These are phyloP conservation scores for Flabesymbios commensalis DNA, from an alignment of 2,888 invertebrate genomes.

Conservation along the genomic window DNA sequence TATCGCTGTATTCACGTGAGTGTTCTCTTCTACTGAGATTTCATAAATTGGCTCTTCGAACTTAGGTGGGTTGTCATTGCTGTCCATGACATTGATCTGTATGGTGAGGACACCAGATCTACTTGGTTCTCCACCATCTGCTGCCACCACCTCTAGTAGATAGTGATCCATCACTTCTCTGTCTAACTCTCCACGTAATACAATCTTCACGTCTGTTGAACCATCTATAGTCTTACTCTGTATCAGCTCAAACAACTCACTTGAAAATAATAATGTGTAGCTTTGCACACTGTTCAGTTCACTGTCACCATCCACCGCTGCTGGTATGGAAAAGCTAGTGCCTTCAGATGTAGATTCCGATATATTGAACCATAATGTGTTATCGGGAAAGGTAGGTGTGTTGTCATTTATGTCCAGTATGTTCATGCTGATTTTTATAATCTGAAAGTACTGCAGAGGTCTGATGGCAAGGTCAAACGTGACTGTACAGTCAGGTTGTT, in stretches of 20 bases:
- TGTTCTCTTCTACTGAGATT: slow-evolving; percentile 26
- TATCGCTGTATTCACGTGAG: slow-evolving; percentile 14
- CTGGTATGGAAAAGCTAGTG: slow-evolving; percentile 22
- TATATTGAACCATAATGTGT: slow-evolving; percentile 18
- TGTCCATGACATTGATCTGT: slow-evolving; percentile 27
- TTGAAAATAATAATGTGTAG: slow-evolving; percentile 20
- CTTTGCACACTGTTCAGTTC: slow-evolving; percentile 16
- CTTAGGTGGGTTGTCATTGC: slow-evolving; percentile 32
- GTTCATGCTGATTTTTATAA: slow-evolving; percentile 30
- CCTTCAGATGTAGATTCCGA: slow-evolving; percentile 27
- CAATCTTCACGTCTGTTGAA: slow-evolving; percentile 8
- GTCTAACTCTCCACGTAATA: slow-evolving; percentile 15
- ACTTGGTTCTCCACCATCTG: slow-evolving; percentile 76
- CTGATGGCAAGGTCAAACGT: slow-evolving; percentile 30
- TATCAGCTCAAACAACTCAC: slow-evolving; percentile 17
- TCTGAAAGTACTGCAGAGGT: slow-evolving; percentile 25
- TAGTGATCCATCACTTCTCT: slow-evolving; percentile 53
- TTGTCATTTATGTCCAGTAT: slow-evolving; percentile 36
- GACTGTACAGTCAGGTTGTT: slow-evolving; percentile 18
- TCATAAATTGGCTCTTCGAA: slow-evolving; percentile 30
- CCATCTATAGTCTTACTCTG: slow-evolving; percentile 14
- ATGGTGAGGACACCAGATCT: slow-evolving; percentile 23
- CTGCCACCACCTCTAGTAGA: slow-evolving; percentile 81
- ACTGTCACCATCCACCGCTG: slow-evolving; percentile 32
- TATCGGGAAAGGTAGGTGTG: slow-evolving; percentile 28